phyloP scores from a whole-genome alignment of 2,797 vertebrate species.

The Sphenodon punctatus region DNA sequence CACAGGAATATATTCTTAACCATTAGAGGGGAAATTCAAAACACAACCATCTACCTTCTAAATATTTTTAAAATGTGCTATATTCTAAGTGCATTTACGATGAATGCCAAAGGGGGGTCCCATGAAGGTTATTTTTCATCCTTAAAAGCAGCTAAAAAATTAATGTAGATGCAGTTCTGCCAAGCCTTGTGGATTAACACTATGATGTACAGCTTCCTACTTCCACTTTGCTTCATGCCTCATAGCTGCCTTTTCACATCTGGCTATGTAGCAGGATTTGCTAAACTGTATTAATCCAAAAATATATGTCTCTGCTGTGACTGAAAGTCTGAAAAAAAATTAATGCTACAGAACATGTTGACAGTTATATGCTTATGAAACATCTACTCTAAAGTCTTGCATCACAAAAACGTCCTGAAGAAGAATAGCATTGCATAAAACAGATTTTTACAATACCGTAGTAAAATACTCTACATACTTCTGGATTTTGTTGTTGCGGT shows the following conservation, averaged over 20 bases:
- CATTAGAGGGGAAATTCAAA: neutral
- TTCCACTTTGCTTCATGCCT: neutral
- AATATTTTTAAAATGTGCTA: neutral
- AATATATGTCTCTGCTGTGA: constrained; percentile 19
- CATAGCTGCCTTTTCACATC: constrained; percentile 4
- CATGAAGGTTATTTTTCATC: constrained; percentile 17
- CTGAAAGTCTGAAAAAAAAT: constrained; percentile 3
- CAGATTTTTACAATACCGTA: neutral
- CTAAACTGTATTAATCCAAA: constrained; percentile 39
- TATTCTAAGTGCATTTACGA: neutral
- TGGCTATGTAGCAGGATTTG: neutral
- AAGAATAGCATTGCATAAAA: neutral
- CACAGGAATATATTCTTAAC: neutral
- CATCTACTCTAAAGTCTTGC: neutral
- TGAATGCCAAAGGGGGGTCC: neutral
- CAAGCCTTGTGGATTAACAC: constrained; percentile 8
- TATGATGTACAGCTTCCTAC: neutral
- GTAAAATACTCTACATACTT: neutral
- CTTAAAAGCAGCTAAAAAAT: constrained; percentile 44
- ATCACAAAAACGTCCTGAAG: neutral
- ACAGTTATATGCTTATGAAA: neutral
- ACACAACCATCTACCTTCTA: neutral
- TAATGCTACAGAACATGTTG: constrained; percentile 5
- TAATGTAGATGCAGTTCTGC: neutral
- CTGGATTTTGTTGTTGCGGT: neutral